Evolutionary conservation across 2,888 invertebrate genomes (phyloP).

Genomic region (Phragmatobia fuliginosa): DNA sequence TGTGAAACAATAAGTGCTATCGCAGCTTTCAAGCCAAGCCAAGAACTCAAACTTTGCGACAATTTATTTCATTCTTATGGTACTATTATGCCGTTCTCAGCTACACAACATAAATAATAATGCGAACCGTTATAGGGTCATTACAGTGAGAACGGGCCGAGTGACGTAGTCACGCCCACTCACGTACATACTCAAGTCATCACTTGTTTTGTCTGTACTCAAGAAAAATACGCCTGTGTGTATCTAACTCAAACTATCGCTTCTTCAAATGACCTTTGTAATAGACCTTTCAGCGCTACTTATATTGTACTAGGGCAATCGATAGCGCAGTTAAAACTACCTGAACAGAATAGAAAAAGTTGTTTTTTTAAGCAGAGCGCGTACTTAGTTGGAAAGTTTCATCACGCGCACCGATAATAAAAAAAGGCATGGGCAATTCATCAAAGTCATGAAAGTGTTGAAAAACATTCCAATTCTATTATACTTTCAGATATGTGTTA

Average conservation of each 20-base stretch:
- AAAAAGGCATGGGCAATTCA: conserved; percentile 16
- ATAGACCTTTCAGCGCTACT: conserved; percentile 19
- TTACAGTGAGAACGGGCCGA: conserved; percentile 78
- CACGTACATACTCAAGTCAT: conserved; percentile 47
- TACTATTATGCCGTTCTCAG: conserved; percentile 85
- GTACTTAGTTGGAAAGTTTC: conserved; percentile 12
- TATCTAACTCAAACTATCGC: conserved; percentile 33
- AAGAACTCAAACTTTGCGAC: conserved; percentile 80
- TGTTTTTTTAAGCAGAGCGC: background rate
- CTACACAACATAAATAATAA: conserved; percentile 86
- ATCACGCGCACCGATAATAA: conserved; percentile 8
- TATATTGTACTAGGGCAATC: conserved; percentile 14
- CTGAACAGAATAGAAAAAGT: conserved; percentile 4
- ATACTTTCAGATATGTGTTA: background rate
- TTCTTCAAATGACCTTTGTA: conserved; percentile 47
- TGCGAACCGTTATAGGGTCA: conserved; percentile 83
- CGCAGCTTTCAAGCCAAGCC: conserved; percentile 76
- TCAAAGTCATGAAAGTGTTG: conserved; percentile 21
- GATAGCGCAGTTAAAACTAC: conserved; percentile 17
- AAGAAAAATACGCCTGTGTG: conserved; percentile 42
- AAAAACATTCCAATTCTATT: conserved; percentile 10
- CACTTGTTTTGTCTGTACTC: conserved; percentile 54
- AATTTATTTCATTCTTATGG: conserved; percentile 85
- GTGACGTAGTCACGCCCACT: conserved; percentile 67
- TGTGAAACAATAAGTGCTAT: conserved; percentile 80